These are phyloP conservation scores for Psittacula derbiana DNA, from an alignment of 2,797 vertebrate species.

Conservation along the genomic window DNA sequence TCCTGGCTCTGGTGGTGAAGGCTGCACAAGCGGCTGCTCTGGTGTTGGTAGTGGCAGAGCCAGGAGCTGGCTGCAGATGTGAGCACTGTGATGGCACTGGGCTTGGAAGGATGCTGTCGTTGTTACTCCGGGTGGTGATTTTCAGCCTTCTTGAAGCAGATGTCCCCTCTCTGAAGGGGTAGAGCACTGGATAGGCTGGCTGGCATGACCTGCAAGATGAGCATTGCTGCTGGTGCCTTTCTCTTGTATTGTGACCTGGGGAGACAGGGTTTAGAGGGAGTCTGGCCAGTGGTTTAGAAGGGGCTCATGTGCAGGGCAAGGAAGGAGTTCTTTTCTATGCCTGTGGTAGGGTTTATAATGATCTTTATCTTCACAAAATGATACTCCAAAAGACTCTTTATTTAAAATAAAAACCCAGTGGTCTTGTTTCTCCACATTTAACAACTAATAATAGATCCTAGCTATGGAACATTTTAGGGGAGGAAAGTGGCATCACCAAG, in stretches of 20 bases:
- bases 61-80: background rate
- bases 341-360: background rate
- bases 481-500: background rate
- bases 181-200: background rate
- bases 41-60: background rate
- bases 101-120: background rate
- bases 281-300: background rate
- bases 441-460: background rate
- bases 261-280: background rate
- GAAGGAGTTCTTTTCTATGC: background rate
- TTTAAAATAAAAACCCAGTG: background rate
- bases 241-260: rapidly evolving
- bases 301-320: background rate
- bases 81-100: background rate
- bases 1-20: rapidly evolving
- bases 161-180: background rate
- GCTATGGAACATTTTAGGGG: background rate
- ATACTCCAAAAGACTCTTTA: background rate
- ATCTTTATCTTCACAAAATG: background rate
- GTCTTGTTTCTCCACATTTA: background rate
- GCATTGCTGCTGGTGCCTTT: background rate
- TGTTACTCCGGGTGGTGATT: background rate
- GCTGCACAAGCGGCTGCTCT: background rate
- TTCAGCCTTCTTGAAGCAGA: background rate
- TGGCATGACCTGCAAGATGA: background rate